Evolutionary conservation across 2,888 invertebrate species (phyloP), one percentile per base, ranked within the genome.

Genomic region (Entomobrya proxima): DNA sequence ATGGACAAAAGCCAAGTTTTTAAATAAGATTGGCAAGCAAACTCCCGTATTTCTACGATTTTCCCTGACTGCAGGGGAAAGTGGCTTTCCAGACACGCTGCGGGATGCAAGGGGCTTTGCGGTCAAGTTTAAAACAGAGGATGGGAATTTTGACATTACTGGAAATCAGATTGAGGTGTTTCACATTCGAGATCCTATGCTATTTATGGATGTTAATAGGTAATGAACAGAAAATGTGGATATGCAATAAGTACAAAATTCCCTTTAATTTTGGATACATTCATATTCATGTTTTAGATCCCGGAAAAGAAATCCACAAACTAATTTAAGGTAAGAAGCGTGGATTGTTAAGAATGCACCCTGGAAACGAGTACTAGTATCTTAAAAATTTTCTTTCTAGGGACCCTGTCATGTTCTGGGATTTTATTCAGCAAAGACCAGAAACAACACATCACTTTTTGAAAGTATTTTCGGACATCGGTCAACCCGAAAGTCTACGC

Each of bases 341-440:
- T n/a, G n/a, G n/a, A n/a, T n/a, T n/a, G n/a, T n/a, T n/a, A n/a
- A n/a, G n/a, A n/a, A n/a, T n/a, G n/a, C n/a, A n/a, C n/a, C n/a
- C n/a, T n/a, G n/a, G n/a, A n/a, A n/a, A n/a, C n/a, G n/a, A n/a
- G n/a, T n/a, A n/a, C n/a, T n/a, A n/a, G n/a, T n/a, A n/a, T n/a
- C n/a, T n/a, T n/a, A n/a, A n/a, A n/a, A n/a, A n/a, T n/a, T n/a
- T n/a, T n/a, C n/a, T n/a, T n/a, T n/a, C n/a, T n/a, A n/a, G 97
- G 93, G 98, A 98, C 92, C 93, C 96, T 1, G 96, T 98, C 91
- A 97, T 97, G 97, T 97, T 98, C 92, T 98, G 98, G 98, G 98
- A 98, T 92, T 98, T 98, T 91, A 94, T 97, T 89, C 95, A 96
- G 0, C 93, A 98, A 75, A 94, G 98, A 61, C 97, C 97, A 0